phyloP scores from a whole-genome alignment of 2,113 vertebrate species.

The Mormyrus lacerda region DNA sequence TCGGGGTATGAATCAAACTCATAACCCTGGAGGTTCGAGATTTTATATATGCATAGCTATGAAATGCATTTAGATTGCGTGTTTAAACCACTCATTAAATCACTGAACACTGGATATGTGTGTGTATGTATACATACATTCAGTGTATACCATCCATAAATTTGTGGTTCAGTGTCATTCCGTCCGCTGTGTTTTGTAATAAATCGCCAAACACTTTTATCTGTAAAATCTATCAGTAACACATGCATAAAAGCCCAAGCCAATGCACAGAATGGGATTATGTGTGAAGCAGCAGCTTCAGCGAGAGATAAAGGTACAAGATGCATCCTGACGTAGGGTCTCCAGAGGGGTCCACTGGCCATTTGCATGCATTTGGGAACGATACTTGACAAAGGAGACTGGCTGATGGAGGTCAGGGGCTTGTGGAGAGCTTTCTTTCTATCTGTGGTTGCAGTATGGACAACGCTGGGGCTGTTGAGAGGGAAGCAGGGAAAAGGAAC shows the following conservation, averaged over 20 bases:
- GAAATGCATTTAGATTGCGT: background rate
- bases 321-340: background rate
- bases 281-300: background rate
- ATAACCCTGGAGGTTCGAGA: background rate
- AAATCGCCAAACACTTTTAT: background rate
- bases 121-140: background rate
- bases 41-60: background rate
- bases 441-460: background rate
- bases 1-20: background rate
- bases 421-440: background rate
- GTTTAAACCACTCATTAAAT: background rate
- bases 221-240: background rate
- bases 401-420: background rate
- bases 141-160: background rate
- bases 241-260: background rate
- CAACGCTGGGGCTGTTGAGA: background rate
- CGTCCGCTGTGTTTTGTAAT: background rate
- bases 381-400: background rate
- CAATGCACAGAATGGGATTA: background rate
- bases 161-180: background rate
- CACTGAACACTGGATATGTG: background rate
- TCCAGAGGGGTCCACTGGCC: background rate
- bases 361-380: background rate
- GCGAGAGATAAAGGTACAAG: background rate
- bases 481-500: background rate